Percentiles rank a stretch among this genome's conserved stretches.
Evolutionary conservation across 2,888 invertebrate genomes (phyloP).

Genomic region (Dicyrtoma fusca): DNA sequence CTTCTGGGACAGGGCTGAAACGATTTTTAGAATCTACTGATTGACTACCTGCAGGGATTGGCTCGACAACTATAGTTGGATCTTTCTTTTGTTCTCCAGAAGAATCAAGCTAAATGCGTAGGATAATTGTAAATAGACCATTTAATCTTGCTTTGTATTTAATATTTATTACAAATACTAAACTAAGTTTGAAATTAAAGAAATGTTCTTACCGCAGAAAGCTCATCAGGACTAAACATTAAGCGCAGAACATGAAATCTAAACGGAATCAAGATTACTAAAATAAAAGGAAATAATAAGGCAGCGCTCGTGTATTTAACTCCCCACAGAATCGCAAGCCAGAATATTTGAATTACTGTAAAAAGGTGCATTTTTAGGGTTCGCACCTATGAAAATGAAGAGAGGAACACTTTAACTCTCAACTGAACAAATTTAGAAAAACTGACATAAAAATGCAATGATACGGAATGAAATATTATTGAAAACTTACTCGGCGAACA

Average conservation of each 20-base stretch:
- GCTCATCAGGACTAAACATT: constrained; percentile 78
- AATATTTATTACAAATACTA: constrained; percentile 3
- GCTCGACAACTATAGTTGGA: background rate
- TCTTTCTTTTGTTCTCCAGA: constrained; percentile 33
- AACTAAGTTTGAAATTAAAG: no score
- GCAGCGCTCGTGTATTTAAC: constrained; percentile 89
- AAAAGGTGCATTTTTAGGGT: constrained; percentile 90
- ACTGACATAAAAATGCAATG: background rate
- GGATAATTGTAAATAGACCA: background rate
- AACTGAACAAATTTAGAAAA: constrained; percentile 60
- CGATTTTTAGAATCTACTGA: background rate
- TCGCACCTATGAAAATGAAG: constrained; percentile 68
- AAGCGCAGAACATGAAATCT: constrained; percentile 70
- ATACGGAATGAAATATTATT: background rate
- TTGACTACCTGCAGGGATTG: background rate
- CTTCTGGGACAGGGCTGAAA: background rate
- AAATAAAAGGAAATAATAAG: constrained; percentile 89
- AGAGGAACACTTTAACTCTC: background rate
- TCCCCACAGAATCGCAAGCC: constrained; percentile 78
- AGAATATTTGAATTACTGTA: constrained; percentile 80
- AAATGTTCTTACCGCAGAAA: constrained; percentile 73
- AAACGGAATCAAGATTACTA: constrained; percentile 88
- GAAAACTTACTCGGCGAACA: constrained; percentile 74
- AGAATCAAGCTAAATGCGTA: constrained; percentile 27
- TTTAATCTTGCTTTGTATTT: background rate